phyloP scores from a whole-genome alignment of 2,888 invertebrate genomes.

The Aleiodes alternator region DNA sequence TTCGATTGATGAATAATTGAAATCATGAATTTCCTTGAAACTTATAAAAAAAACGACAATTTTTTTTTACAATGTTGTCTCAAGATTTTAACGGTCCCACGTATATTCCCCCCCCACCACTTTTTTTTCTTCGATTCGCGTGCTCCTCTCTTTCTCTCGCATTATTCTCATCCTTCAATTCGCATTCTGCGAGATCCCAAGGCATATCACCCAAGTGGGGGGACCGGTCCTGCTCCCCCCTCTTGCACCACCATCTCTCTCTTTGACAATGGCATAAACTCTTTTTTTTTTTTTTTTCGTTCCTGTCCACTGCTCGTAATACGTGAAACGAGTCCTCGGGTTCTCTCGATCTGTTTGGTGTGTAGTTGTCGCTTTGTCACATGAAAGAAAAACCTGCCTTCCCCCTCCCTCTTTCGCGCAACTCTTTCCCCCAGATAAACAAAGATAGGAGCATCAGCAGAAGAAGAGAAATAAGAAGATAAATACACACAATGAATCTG shows the following conservation, averaged over 20 bases:
- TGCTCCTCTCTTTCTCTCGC: constrained; percentile 12
- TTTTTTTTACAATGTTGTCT: not conserved
- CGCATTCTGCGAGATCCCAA: constrained; percentile 28
- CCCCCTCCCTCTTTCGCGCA: not conserved
- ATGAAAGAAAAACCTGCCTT: constrained; percentile 20
- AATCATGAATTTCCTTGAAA: too few relatives aligned
- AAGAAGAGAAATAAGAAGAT: not conserved
- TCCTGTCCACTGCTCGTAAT: constrained; percentile 26
- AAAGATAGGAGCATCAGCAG: too few relatives aligned
- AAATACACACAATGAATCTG: not conserved
- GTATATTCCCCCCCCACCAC: constrained; percentile 13
- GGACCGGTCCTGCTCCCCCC: constrained; percentile 35
- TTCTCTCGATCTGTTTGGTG: constrained; percentile 25
- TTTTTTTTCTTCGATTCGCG: constrained; percentile 7
- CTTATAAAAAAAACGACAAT: too few relatives aligned
- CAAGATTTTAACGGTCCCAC: constrained; percentile 26
- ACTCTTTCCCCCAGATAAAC: not conserved
- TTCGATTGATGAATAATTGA: too few relatives aligned
- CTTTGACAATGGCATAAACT: constrained; percentile 34
- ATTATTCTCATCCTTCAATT: constrained; percentile 37
- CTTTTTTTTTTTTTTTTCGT: constrained; percentile 39
- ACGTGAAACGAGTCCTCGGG: constrained; percentile 33
- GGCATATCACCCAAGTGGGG: constrained; percentile 6
- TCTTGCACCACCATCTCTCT: constrained; percentile 1
- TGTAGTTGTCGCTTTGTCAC: constrained; percentile 33